Evolutionary conservation across 2,797 vertebrate genomes (phyloP), one percentile per base, ranked within the genome.

Genomic region (Trematomus bernacchii): DNA sequence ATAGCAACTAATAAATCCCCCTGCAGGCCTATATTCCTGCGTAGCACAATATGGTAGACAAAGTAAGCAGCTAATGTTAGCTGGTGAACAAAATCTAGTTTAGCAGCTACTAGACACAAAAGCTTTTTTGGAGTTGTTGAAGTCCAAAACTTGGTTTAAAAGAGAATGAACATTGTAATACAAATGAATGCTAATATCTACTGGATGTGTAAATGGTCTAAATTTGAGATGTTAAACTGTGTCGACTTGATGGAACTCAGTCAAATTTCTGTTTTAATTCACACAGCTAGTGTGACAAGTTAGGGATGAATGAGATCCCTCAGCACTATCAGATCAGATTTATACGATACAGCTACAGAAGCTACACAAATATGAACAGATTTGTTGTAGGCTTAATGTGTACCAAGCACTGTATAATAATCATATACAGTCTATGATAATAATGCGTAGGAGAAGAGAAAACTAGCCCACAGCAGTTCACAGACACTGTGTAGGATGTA

Each of bases 401-500:
- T 37, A 13, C 42, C 43, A 18, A 50, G 43, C 27, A 27, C 27
- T 5, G 27, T 8, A 42, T n/a, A 23, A 40, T 27, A 8, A 42
- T 60, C n/a, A n/a, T n/a, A n/a, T n/a, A n/a, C n/a, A n/a, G n/a
- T n/a, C n/a, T n/a, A n/a, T n/a, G n/a, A 42, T n/a, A 23, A 40
- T 27, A 8, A 42, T 60, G 47, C 14, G n/a, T 50, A 43, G 66
- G 40, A 27, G 60, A 23, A 48, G 27, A 72, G 47, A 33, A 58
- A 40, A 68, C 1, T 7, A 52, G 52, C 62, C 14, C 21, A 43
- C 0, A 10, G 37, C 44, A 55, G 46, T 21, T 66, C 27, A 52
- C 71, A 64, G 47, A 21, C 6, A 21, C 21, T 19, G 55, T 63
- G 57, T 62, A 46, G 57, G 69, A 53, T 64, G 52, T 23, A 30